Evolutionary conservation across 2,113 vertebrate species (phyloP), one percentile per base, ranked within the genome.

Genomic region (Perca fluviatilis): DNA sequence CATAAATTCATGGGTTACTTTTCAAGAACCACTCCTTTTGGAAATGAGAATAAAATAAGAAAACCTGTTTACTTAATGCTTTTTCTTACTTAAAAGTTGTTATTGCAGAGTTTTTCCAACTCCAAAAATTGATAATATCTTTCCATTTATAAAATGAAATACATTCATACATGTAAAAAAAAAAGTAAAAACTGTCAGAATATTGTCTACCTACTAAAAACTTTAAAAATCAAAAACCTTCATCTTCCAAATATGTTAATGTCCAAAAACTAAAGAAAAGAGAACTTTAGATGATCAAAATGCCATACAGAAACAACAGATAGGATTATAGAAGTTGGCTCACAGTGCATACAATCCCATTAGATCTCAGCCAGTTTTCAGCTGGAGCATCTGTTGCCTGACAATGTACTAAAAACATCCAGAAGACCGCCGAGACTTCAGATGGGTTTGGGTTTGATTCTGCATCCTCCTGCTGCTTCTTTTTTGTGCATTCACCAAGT

Each of bases 1-100:
- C 80, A 89, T 92, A 87, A 90, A 90, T 88, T 90, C 65, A 65
- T 50, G 49, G 65, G 65, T 69, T 84, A 71, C 75, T 85, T 79
- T 90, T 83, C 65, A 85, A 80, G 63, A 84, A 58, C 15, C 74
- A 65, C 30, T 84, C 36, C 72, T 80, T 56, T 57, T 84, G 76
- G 77, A 91, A 87, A 80, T 74, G 50, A 60, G 40, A 43, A 43
- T 43, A 43, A 43, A 43, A 43, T 43, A 69, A 49, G 27, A 79
- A 77, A 54, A 47, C 19, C 58, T 54, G 49, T 77, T 72, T 18
- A 81, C 47, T 75, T 13, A 0, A 23, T 30, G 53, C 57, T 12
- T 62, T 30, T 64, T 71, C 19, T 60, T 33, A 85, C 57, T 79
- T 57, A 46, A 74, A 69, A 46, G 49, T 40, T 27, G 12, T 67